Conservation (phyloP, 2,113 vertebrate species). For the Colaptes auratus region DNA sequence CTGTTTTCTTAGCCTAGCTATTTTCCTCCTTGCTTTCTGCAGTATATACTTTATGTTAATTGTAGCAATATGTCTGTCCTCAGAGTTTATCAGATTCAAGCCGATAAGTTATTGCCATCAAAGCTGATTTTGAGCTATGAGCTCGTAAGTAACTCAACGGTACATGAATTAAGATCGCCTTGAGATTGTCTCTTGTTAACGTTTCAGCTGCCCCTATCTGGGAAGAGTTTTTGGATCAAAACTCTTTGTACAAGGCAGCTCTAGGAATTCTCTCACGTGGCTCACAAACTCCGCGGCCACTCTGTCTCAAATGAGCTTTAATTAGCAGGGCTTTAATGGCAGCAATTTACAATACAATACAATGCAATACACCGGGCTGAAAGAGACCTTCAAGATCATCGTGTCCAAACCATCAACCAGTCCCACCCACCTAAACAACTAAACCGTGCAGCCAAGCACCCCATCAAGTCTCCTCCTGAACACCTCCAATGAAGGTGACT, state of each 20-base stretch:
- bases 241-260: background rate
- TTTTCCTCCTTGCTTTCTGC: slow-evolving; percentile 28
- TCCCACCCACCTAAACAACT: no score
- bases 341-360: no score
- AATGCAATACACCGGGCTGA: no score
- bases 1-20: background rate
- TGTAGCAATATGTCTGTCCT: slow-evolving; percentile 65
- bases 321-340: slow-evolving; percentile 28
- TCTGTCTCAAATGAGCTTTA: background rate
- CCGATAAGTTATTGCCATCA: slow-evolving; percentile 61
- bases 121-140: slow-evolving; percentile 33
- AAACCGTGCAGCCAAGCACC: no score
- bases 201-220: slow-evolving; percentile 45
- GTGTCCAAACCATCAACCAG: no score
- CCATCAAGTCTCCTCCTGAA: no score
- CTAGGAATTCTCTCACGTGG: slow-evolving; percentile 14
- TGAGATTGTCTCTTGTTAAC: slow-evolving; percentile 37
- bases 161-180: slow-evolving; percentile 56
- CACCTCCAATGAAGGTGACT: no score
- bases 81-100: slow-evolving; percentile 58
- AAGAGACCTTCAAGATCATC: no score
- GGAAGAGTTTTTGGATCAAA: slow-evolving; percentile 46
- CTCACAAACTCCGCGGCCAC: background rate
- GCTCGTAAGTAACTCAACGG: slow-evolving; percentile 45
- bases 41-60: slow-evolving; percentile 50